Percentiles rank a stretch among this genome's conserved stretches.
phyloP scores from a whole-genome alignment of 2,888 invertebrate genomes.

The Acleris literana region DNA sequence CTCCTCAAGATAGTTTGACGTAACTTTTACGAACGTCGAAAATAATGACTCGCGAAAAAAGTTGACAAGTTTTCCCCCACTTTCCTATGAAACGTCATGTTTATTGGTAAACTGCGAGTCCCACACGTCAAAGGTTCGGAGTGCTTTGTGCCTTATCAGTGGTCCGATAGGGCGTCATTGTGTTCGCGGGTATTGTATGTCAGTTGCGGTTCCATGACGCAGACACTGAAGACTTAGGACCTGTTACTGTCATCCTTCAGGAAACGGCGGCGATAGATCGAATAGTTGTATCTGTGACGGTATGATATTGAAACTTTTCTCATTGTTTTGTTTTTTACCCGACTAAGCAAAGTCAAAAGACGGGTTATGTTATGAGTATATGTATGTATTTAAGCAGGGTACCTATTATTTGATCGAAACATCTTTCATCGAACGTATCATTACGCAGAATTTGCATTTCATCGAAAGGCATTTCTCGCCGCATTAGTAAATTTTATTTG shows the following conservation, averaged over 20 bases:
- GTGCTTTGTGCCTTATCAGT: slow-evolving; percentile 63
- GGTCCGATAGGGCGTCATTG: slow-evolving; percentile 61
- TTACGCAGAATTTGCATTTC: too few relatives aligned
- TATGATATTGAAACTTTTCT: too few relatives aligned
- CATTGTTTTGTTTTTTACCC: too few relatives aligned
- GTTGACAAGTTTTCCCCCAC: slow-evolving; percentile 14
- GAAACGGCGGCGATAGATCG: slow-evolving; percentile 6
- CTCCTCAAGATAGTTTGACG: neutral
- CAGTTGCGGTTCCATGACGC: slow-evolving; percentile 53
- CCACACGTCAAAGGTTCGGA: slow-evolving; percentile 55
- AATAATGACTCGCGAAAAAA: slow-evolving; percentile 17
- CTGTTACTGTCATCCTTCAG: slow-evolving; percentile 39
- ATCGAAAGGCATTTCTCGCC: too few relatives aligned
- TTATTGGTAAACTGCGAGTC: slow-evolving; percentile 38
- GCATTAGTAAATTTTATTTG: too few relatives aligned
- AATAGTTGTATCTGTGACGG: slow-evolving; percentile 9
- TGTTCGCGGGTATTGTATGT: slow-evolving; percentile 59
- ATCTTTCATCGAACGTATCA: too few relatives aligned
- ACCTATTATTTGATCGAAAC: too few relatives aligned
- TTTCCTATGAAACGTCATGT: slow-evolving; percentile 24
- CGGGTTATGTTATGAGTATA: too few relatives aligned
- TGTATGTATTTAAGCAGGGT: too few relatives aligned
- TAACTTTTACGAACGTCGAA: neutral
- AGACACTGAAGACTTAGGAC: slow-evolving; percentile 55
- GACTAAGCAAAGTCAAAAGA: too few relatives aligned